phyloP scores from a whole-genome alignment of 2,797 vertebrate species.

The Sarcoramphus papa region DNA sequence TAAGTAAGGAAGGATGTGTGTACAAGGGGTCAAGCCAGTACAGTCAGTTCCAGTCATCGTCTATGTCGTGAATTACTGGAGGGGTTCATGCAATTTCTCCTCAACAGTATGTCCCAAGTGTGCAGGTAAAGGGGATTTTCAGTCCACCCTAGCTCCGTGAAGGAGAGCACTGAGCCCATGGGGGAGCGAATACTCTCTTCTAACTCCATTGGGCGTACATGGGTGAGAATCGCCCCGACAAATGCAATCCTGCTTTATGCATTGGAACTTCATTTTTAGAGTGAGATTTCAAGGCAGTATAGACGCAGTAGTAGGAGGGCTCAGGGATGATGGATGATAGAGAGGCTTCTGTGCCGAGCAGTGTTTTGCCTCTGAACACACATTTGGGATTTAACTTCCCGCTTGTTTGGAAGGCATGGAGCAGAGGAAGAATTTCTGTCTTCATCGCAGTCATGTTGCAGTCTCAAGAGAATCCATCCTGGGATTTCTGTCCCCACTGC shows the following conservation, averaged over 20 bases:
- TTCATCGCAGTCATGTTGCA: neutral
- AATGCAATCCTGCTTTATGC: neutral
- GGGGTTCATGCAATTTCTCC: neutral
- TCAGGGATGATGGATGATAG: neutral
- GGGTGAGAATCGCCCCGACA: neutral
- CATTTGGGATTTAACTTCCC: neutral
- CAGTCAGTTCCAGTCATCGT: neutral
- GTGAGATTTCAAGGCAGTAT: neutral
- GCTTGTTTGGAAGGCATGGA: neutral
- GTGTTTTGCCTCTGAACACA: neutral
- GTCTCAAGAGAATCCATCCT: neutral
- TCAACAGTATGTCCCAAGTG: neutral
- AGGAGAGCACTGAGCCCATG: neutral
- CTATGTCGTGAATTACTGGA: neutral
- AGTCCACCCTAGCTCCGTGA: neutral
- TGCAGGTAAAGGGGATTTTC: neutral
- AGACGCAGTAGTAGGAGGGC: neutral
- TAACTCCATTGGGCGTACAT: rapidly evolving
- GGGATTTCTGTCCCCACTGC: neutral
- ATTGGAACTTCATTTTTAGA: neutral
- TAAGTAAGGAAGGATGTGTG: neutral
- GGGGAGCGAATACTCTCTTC: neutral
- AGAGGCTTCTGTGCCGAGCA: neutral
- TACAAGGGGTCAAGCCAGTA: neutral
- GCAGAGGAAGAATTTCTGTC: neutral